Base-by-base conservation (phyloP, 2,888 invertebrate genomes). In the Phoenoteleia sp. region DNA sequence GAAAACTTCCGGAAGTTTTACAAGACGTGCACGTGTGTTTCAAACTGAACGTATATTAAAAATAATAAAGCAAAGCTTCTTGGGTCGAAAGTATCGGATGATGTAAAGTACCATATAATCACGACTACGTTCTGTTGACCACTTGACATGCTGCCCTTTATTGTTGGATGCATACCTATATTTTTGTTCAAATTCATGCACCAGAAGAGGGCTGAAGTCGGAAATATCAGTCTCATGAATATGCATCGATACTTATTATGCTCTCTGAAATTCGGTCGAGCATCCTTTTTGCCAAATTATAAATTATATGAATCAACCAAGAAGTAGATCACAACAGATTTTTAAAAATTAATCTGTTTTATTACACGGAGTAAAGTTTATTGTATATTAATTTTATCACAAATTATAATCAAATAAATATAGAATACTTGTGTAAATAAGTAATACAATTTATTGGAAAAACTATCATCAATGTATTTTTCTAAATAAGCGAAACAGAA, bases 31-130 rank as follows among this genome's bases (percentile, higher is more conserved):
- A 60, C 79, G 79, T 80, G 79, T 80, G 64, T 79, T 69, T 67
- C 25, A 56, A 69, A 54, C 42, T 25, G 66, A 27, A 47, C 17
- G 17, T 15, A 19, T 45, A 49, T 45, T 27, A 49, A 67, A 71
- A 64, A 33, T 75, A 79, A 71, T 47, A 58, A 81, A 69, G 33
- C 42, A 42, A 76, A 39, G 76, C 27, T 79, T 76, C 74, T 77
- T 71, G 54, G 56, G 71, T 47, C 25, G 62, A 72, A 79, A 67
- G 77, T 75, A 81, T 74, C 67, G 76, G 47, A 75, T 74, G 79
- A 81, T 66, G 56, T 74, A 77, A 71, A 77, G 81, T 85, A 85
- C 74, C 81, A 62, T 81, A 71, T 85, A 85, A 85, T 85, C 85
- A 81, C 81, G 39, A 69, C 39, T 45, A 62, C 71, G 69, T 72